These are phyloP conservation scores for Saccopteryx leptura DNA, from an alignment of 2,113 vertebrate species.

Conservation along the genomic window DNA sequence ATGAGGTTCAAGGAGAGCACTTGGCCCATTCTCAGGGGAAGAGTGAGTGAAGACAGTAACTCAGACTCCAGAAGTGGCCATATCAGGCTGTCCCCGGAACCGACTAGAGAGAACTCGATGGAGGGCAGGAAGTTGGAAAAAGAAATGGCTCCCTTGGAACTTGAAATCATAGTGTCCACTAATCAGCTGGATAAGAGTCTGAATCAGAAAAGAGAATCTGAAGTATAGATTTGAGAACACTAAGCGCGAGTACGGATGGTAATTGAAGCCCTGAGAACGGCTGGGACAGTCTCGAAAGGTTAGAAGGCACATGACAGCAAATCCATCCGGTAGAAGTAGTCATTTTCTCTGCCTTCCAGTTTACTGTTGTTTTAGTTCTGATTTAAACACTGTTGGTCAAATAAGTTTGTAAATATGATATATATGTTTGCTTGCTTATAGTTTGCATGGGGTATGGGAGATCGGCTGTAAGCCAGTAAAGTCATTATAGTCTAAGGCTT, in stretches of 20 bases:
- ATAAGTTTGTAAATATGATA: too few relatives aligned
- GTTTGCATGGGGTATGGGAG: too few relatives aligned
- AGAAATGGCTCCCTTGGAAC: too few relatives aligned
- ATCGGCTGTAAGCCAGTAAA: too few relatives aligned
- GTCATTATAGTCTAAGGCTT: too few relatives aligned
- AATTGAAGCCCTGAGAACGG: not conserved
- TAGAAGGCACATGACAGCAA: not conserved
- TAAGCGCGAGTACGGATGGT: not conserved
- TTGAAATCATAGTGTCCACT: not conserved
- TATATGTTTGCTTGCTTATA: too few relatives aligned
- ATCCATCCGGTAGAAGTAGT: not conserved
- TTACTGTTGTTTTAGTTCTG: not conserved
- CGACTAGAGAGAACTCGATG: not conserved
- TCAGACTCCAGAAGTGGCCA: not conserved
- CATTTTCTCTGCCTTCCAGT: not conserved
- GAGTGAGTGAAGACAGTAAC: not conserved
- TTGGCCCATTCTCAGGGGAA: not conserved
- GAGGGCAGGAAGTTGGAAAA: not conserved
- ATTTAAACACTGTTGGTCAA: not conserved
- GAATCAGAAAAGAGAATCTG: not conserved
- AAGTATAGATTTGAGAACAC: not conserved
- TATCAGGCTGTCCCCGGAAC: rapidly evolving
- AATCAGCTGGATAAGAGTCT: not conserved
- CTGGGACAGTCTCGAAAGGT: not conserved
- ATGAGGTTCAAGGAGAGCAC: not conserved